Conservation (phyloP, 1,140 invertebrate genomes). For the Pseudomyrmex concolor region DNA sequence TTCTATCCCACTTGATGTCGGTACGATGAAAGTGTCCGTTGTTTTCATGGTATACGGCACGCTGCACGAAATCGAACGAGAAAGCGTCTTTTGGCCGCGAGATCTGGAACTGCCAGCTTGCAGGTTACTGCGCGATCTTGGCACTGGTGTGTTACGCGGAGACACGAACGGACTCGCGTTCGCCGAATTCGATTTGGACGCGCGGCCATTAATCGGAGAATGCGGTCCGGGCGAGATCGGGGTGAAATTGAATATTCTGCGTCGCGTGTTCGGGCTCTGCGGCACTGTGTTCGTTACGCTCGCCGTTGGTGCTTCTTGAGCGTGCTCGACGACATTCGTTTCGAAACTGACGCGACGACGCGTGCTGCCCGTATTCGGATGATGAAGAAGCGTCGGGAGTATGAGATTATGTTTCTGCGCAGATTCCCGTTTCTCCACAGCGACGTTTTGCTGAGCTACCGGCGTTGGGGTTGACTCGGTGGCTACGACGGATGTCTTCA, state of each 20-base stretch:
- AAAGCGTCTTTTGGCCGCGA: slow-evolving; percentile 76
- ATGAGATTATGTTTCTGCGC: slow-evolving; percentile 79
- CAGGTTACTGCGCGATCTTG: slow-evolving; percentile 84
- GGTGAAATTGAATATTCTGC: slow-evolving; percentile 93
- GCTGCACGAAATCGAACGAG: slow-evolving; percentile 82
- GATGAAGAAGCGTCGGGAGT: slow-evolving; percentile 79
- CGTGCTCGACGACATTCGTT: slow-evolving; percentile 83
- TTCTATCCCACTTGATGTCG: slow-evolving; percentile 77
- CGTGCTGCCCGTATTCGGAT: slow-evolving; percentile 74
- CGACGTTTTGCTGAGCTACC: slow-evolving; percentile 67
- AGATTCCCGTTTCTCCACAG: slow-evolving; percentile 75
- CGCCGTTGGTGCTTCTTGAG: slow-evolving; percentile 64
- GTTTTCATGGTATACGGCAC: slow-evolving; percentile 77
- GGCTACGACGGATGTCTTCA: slow-evolving; percentile 84
- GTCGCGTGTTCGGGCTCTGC: slow-evolving; percentile 87
- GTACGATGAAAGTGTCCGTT: slow-evolving; percentile 81
- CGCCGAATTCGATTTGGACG: slow-evolving; percentile 86
- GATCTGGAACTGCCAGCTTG: slow-evolving; percentile 77
- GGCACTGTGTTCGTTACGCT: slow-evolving; percentile 84
- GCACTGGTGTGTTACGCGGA: slow-evolving; percentile 91
- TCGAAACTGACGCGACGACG: slow-evolving; percentile 88
- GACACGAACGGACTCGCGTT: slow-evolving; percentile 93
- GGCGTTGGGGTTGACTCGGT: slow-evolving; percentile 75
- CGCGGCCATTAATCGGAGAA: slow-evolving; percentile 85
- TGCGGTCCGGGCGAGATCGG: slow-evolving; percentile 91